Evolutionary conservation across 2,888 invertebrate genomes (phyloP), one percentile per base, ranked within the genome.

Genomic region (Gasteruption jaculator): DNA sequence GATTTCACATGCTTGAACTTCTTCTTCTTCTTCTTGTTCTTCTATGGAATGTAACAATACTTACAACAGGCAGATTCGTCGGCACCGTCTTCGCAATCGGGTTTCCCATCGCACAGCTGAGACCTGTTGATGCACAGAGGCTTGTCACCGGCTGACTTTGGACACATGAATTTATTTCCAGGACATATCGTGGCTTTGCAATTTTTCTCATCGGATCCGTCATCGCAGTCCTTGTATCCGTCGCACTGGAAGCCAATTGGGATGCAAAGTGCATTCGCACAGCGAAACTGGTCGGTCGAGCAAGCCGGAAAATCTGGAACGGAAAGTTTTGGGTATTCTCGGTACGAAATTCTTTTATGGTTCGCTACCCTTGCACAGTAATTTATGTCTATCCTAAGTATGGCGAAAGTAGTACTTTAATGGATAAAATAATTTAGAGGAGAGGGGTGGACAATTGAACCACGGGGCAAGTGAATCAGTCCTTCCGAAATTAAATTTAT

Each of bases 181-280:
- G 90, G 89, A 71, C 93, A 93, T 10, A 88, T 83, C 48, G 90
- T 86, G 41, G 84, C 82, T 8, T 88, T 87, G 73, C 92, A 92
- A 75, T 91, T 89, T 52, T 80, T 79, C 63, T 93, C 92, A 68
- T 92, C 92, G 10, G 88, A 87, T 24, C 88, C 88, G 64, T 96
- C 96, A 1, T 85, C 80, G 72, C 97, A 97, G 72, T 97, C 96
- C 48, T 83, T 79, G 74, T 86, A 87, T 18, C 90, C 89, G 63
- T 86, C 86, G 73, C 91, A 91, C 67, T 85, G 86, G 73, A 86
- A 91, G 34, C 82, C 81, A 35, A 81, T 79, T 0, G 94, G 95
- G 58, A 97, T 93, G 73, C 97, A 97, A 8, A 93, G 79, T 0
- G 89, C 86, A 73, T 94, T 94, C 52, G 85, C 83, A 73, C 95